Evolutionary conservation across 2,113 vertebrate genomes (phyloP).

Genomic region (Cariama cristata): DNA sequence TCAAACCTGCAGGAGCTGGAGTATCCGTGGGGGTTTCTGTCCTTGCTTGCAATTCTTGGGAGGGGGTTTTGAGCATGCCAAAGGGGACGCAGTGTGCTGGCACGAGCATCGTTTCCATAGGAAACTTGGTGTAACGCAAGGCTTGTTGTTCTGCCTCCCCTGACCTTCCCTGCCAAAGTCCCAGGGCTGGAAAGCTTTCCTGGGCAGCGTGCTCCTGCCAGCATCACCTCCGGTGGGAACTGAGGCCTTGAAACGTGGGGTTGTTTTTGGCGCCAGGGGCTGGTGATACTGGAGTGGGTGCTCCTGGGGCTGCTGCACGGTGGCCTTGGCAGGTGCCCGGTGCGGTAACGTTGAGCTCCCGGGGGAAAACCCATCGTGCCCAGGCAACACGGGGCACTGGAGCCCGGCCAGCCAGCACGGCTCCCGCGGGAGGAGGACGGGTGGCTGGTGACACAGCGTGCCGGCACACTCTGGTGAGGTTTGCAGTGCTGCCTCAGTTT

Average conservation of each 20-base stretch:
- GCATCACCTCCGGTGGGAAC: neutral
- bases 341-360: neutral
- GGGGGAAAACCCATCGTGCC: neutral
- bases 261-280: neutral
- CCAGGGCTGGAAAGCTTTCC: neutral
- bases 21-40: neutral
- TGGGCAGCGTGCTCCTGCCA: rapidly evolving
- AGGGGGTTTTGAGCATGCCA: neutral
- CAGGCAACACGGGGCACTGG: rapidly evolving
- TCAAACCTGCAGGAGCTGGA: neutral
- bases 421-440: rapidly evolving
- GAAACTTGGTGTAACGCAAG: neutral
- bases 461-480: neutral
- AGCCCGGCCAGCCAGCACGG: neutral
- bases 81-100: neutral
- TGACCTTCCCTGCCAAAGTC: neutral
- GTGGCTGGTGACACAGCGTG: rapidly evolving
- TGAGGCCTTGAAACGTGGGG: neutral
- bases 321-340: neutral
- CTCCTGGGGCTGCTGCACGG: neutral
- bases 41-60: neutral
- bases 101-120: neutral
- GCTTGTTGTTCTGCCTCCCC: conserved; percentile 5
- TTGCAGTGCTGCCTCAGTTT: neutral
- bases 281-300: neutral